Conservation (phyloP, 2,113 vertebrate genomes). For the Chloebia gouldiae region DNA sequence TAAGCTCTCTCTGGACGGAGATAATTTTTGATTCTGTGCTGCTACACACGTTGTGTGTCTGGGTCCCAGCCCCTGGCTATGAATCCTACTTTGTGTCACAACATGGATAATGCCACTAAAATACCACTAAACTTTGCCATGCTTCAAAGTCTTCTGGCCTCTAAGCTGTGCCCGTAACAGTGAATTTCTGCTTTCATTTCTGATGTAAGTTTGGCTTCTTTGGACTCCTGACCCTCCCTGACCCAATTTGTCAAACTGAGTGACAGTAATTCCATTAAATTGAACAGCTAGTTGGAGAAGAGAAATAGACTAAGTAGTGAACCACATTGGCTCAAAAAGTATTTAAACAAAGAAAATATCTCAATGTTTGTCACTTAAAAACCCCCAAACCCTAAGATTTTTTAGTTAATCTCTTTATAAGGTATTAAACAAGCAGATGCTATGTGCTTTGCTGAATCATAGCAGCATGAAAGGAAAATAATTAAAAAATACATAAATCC, state of each 20-base stretch:
- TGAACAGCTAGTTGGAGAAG: neutral
- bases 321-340: neutral
- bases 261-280: conserved; percentile 22
- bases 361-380: neutral
- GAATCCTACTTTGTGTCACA: neutral
- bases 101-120: conserved; percentile 4
- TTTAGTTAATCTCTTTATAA: neutral
- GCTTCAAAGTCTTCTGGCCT: neutral
- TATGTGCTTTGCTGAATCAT: neutral
- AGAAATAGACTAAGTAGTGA: neutral
- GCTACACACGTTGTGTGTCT: fast-evolving
- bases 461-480: neutral
- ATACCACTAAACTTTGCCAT: neutral
- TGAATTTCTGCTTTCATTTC: conserved; percentile 10
- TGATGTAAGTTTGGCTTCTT: neutral
- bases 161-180: neutral
- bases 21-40: neutral
- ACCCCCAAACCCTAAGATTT: fast-evolving
- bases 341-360: neutral
- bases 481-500: neutral
- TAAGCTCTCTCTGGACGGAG: neutral
- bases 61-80: neutral
- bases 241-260: neutral
- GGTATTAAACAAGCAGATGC: neutral
- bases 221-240: neutral